A percentile compares a stretch with the other conserved stretches of the same genome.
Evolutionary conservation across 1,140 invertebrate species (phyloP).

Genomic region (Daktulosphaira vitifoliae): DNA sequence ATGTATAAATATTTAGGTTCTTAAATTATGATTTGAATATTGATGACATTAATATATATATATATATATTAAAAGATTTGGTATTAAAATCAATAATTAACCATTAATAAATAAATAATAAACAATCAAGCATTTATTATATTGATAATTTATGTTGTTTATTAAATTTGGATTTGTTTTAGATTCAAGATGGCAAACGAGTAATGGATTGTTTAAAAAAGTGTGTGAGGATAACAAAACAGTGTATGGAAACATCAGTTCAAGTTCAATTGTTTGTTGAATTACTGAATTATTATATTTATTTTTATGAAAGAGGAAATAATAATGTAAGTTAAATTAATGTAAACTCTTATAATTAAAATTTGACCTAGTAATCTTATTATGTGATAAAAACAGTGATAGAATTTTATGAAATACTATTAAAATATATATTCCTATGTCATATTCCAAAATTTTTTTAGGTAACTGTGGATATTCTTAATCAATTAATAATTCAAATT

Average conservation of each 20-base stretch:
- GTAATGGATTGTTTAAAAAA: constrained; percentile 95
- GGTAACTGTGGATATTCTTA: constrained; percentile 62
- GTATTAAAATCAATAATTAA: too few relatives aligned
- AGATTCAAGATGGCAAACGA: constrained; percentile 81
- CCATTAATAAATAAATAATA: too few relatives aligned
- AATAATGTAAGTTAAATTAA: constrained; percentile 54
- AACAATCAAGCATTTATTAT: too few relatives aligned
- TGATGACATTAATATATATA: too few relatives aligned
- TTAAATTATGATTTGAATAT: too few relatives aligned
- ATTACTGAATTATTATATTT: constrained; percentile 87
- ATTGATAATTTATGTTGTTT: constrained; percentile 1
- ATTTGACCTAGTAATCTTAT: constrained; percentile 35
- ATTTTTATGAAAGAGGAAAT: constrained; percentile 90
- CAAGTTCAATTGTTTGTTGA: constrained; percentile 94
- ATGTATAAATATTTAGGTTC: too few relatives aligned
- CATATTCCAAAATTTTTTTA: too few relatives aligned
- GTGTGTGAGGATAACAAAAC: constrained; percentile 84
- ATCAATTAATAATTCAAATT: constrained; percentile 86
- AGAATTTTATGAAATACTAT: too few relatives aligned
- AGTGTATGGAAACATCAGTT: constrained; percentile 95
- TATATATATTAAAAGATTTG: too few relatives aligned
- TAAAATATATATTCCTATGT: too few relatives aligned
- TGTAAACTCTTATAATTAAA: neutral
- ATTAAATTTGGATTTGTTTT: constrained; percentile 38
- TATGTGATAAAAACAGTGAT: too few relatives aligned